Conservation (phyloP, 2,888 invertebrate genomes). For the Papilio protenor region DNA sequence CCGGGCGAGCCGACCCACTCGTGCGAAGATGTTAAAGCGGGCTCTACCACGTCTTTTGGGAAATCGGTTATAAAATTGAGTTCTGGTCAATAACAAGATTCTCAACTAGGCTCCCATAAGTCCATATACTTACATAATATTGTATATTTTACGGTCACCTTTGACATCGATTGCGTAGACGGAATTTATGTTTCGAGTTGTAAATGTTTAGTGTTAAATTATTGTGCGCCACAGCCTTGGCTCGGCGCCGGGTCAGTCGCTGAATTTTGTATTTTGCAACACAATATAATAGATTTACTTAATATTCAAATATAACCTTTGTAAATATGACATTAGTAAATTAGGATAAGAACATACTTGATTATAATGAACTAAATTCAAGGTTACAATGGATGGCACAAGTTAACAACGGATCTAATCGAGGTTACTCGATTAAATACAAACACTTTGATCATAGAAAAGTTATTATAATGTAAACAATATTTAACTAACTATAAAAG, state of each 20-base stretch:
- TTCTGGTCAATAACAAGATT: too few relatives aligned
- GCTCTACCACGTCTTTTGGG: too few relatives aligned
- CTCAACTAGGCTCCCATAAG: background rate
- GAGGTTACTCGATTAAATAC: background rate
- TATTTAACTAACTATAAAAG: too few relatives aligned
- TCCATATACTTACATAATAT: background rate
- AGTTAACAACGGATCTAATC: conserved; percentile 27
- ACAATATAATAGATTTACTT: conserved; percentile 33
- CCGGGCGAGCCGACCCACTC: too few relatives aligned
- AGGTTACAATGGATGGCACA: conserved; percentile 11
- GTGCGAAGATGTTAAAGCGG: too few relatives aligned
- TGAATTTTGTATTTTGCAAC: conserved; percentile 41
- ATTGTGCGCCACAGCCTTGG: conserved; percentile 32
- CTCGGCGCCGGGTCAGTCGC: conserved; percentile 14
- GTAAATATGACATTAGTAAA: conserved; percentile 29
- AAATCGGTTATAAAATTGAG: too few relatives aligned
- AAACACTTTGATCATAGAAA: too few relatives aligned
- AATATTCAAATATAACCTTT: conserved; percentile 43
- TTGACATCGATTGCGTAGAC: conserved; percentile 23
- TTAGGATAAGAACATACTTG: conserved; percentile 21
- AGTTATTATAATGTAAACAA: too few relatives aligned
- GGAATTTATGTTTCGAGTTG: conserved; percentile 36
- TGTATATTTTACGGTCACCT: conserved; percentile 25
- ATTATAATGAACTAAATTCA: conserved; percentile 22
- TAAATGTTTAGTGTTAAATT: conserved; percentile 34